These are phyloP conservation scores for Montipora efflorescens DNA, from an alignment of 64 coral and sea anemone genomes.

Conservation along the genomic window DNA sequence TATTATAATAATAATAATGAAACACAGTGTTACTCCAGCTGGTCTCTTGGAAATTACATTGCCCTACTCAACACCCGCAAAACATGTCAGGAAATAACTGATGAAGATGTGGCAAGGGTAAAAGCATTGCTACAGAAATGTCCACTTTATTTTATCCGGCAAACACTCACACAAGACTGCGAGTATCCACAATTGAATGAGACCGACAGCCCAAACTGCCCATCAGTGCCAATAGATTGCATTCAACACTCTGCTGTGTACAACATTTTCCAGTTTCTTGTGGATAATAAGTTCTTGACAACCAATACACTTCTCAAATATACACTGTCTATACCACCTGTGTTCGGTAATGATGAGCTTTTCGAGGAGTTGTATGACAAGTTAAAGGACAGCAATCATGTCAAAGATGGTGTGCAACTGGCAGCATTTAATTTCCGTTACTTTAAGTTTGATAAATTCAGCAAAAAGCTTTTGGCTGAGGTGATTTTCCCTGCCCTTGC, in stretches of 20 bases:
- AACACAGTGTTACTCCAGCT: conserved; percentile 40
- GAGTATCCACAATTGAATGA: not conserved
- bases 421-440: conserved; percentile 65
- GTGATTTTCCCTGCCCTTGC: conserved; percentile 76
- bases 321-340: conserved; percentile 31
- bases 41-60: conserved; percentile 73
- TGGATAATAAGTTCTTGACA: conserved; percentile 69
- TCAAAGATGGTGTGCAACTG: conserved; percentile 59
- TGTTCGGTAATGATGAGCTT: not conserved
- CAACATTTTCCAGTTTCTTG: conserved; percentile 65
- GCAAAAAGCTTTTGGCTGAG: conserved; percentile 57
- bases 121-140: conserved; percentile 58
- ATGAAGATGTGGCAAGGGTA: conserved; percentile 56
- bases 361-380: conserved; percentile 54
- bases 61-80: conserved; percentile 55
- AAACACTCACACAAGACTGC: conserved; percentile 41
- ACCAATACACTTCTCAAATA: conserved; percentile 59
- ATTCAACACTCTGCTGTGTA: conserved; percentile 62
- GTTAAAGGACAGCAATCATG: conserved; percentile 66
- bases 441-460: conserved; percentile 72
- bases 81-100: conserved; percentile 72
- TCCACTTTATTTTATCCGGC: conserved; percentile 51
- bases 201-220: not conserved
- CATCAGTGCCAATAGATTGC: conserved; percentile 54
- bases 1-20: not conserved